Evolutionary conservation across 2,888 invertebrate genomes (phyloP), one percentile per base, ranked within the genome.

Genomic region (Chloroclystis v-ata): DNA sequence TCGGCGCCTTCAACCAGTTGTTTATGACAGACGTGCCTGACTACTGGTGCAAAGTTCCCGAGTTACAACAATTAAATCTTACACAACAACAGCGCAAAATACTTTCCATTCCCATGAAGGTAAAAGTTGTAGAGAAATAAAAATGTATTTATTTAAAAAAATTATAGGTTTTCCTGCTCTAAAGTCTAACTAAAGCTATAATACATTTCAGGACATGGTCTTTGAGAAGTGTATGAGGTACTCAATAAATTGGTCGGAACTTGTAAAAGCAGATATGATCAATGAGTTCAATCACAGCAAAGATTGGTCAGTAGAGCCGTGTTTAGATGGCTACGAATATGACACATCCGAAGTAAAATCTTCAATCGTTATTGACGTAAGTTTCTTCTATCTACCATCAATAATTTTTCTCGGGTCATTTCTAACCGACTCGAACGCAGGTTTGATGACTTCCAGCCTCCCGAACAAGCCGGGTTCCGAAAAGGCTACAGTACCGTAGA

Each of bases 1-100:
- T 96, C 80, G 94, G 95, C 77, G 96, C 96, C 3, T 96, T 97
- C 80, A 97, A 96, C 83, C 97, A 97, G 81, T 89, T 97, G 28
- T 97, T 97, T 81, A 96, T 97, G 94, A 92, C 96, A 3, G 94
- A 95, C 63, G 91, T 92, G 26, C 97, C 97, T 0, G 92, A 93
- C 32, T 94, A 96, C 81, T 96, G 96, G 95, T 97, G 97, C 71
- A 88, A 78, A 52, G 90, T 95, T 14, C 93, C 94, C 0, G 91
- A 92, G 57, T 79, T 96, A 47, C 72, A 84, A 66, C 75, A 57
- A 35, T 63, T 60, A 49, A 89, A 90, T 67, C 72, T 93, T 38
- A 88, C 91, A 4, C 69, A 80, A 54, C 85, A 90, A 42, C 84
- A 91, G 66, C 84, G 92, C 45, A 91, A 90, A 78, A 73, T 78